Percentiles rank a stretch among this genome's conserved stretches.
phyloP scores from a whole-genome alignment of 2,888 invertebrate species.

The Mimas tiliae region DNA sequence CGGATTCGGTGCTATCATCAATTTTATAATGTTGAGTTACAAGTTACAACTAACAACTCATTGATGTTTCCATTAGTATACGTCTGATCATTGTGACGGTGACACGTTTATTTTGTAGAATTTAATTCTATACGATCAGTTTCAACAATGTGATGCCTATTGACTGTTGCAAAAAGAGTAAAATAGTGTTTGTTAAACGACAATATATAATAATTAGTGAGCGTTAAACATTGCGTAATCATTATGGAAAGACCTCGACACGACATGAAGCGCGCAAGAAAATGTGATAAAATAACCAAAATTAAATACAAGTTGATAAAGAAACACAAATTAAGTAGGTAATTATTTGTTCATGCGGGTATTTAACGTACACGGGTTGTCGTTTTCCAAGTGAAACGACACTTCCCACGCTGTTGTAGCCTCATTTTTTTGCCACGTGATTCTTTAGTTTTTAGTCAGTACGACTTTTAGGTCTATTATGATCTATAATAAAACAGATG shows the following conservation, averaged over 20 bases:
- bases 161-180: conserved; percentile 5
- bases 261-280: conserved; percentile 68
- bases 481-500: conserved; percentile 29
- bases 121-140: conserved; percentile 29
- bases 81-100: conserved; percentile 63
- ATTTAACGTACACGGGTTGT: conserved; percentile 3
- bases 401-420: conserved; percentile 28
- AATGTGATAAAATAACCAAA: conserved; percentile 70
- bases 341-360: conserved; percentile 42
- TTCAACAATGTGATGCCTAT: background rate
- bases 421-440: conserved; percentile 26
- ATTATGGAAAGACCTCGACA: conserved; percentile 60
- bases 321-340: conserved; percentile 73
- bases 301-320: conserved; percentile 75
- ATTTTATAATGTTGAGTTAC: conserved; percentile 40
- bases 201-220: background rate
- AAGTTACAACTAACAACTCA: conserved; percentile 58
- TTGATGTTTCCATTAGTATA: conserved; percentile 57
- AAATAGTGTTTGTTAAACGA: background rate
- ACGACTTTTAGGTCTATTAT: conserved; percentile 17
- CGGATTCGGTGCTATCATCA: conserved; percentile 26
- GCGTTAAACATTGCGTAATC: conserved; percentile 13
- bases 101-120: conserved; percentile 62
- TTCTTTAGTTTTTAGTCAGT: conserved; percentile 10
- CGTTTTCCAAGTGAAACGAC: conserved; percentile 9